Evolutionary conservation across 2,888 invertebrate species (phyloP), one percentile per base, ranked within the genome.

Genomic region (Pocota personata): DNA sequence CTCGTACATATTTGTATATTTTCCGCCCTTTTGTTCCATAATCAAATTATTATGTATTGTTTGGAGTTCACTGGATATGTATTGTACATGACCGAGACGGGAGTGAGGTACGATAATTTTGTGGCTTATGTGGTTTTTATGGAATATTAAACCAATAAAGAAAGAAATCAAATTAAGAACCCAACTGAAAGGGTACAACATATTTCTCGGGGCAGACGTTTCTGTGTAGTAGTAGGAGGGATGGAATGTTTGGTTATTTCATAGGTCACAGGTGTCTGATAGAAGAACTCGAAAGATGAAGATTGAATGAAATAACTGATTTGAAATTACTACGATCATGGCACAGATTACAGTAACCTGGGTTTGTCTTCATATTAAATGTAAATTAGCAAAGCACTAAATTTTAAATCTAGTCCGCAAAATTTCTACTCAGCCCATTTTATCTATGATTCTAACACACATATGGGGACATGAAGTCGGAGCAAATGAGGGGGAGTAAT

Each of bases 11-110:
- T 75, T 84, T 80, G 80, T 80, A 52, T 80, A 75, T 80, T 80
- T 84, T 80, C 80, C 80, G 80, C 80, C 80, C 84, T 80, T 75
- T 84, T 84, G 64, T 80, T 84, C 64, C 80, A 71, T 84, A 80
- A 80, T 76, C 80, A 80, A 84, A 84, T 84, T 84, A 84, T 84
- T 84, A 84, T 84, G 64, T 80, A 71, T 80, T 64, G 71, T 40
- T 46, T 16, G 37, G 35, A 71, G 35, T 79, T 75, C 27, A 73
- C 37, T 67, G 62, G 58, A 67, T 64, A 50, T 71, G 32, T 73
- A 35, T 32, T 71, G 32, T 73, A 35, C 37, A 52, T 58, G 21
- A 21, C 8, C 3, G 46, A 32, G 55, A 6, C 27, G 48, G 27
- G 35, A 52, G 64, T 58, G 32, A 52, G 60, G 30, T 69, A 71